Evolutionary conservation across 2,888 invertebrate species (phyloP).

Genomic region (Dione vanillae): DNA sequence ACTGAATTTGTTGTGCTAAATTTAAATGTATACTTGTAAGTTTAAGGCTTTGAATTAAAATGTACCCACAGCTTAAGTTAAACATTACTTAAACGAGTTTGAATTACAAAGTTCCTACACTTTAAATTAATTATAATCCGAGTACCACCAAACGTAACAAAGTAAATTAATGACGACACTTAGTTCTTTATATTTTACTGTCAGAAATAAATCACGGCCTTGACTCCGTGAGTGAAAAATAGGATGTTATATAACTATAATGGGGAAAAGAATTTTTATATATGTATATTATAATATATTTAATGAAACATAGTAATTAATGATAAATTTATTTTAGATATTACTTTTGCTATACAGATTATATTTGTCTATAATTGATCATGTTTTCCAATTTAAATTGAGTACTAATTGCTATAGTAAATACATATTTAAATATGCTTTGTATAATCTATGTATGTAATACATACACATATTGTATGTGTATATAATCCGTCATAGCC

Average conservation of each 20-base stretch:
- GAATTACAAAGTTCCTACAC: constrained; percentile 5
- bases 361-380: neutral
- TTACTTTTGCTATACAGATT: no score
- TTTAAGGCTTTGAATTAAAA: constrained; percentile 9
- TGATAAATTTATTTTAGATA: no score
- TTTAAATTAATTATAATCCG: constrained; percentile 9
- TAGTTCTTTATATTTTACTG: neutral
- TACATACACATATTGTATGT: no score
- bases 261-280: no score
- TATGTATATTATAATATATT: no score
- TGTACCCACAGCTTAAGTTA: neutral
- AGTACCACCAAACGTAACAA: neutral
- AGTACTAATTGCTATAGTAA: neutral
- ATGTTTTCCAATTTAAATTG: neutral
- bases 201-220: no score
- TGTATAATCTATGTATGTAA: no score
- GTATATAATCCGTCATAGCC: neutral
- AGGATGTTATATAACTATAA: no score
- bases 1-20: constrained; percentile 3
- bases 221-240: no score
- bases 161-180: neutral
- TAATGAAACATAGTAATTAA: no score
- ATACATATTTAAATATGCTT: no score
- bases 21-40: constrained; percentile 15
- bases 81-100: neutral